Evolutionary conservation across 2,113 vertebrate species (phyloP), one percentile per base, ranked within the genome.

Genomic region (Ceyx cyanopectus): DNA sequence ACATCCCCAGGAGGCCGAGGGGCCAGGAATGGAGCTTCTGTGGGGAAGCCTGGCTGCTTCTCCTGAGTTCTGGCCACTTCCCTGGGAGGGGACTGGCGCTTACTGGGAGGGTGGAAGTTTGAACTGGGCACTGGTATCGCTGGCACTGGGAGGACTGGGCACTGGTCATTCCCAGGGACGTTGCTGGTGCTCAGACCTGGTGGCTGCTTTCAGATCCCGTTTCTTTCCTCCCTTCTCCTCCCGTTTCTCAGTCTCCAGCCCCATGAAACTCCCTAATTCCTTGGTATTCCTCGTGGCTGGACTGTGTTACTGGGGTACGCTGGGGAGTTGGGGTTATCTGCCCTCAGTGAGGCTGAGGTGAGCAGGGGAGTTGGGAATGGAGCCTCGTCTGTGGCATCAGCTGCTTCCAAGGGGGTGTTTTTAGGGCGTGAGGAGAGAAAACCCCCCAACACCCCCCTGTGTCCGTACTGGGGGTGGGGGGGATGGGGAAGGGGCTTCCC

Each of bases 241-340:
- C 23, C 1, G 0, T 46, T 58, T 53, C 53, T 30, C 1, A 0
- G 18, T 12, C 43, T 34, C 5, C 3, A 18, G 21, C 74, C 12
- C 13, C 5, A 26, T 22, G 1, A 74, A 70, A 10, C 34, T 53
- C 46, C 62, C 43, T 21, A 10, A 40, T 60, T 37, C 45, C 41
- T 46, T 0, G 0, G 48, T 30, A 40, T 60, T 41, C 45, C 41
- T 46, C 0, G 0, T 54, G 26, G 58, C 70, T 17, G 37, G 3
- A 13, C 58, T 23, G 30, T 0, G 15, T 3, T 12, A 15, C 48
- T 53, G 19, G 23, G 8, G 2, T 3, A 3, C 40, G 46, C 22
- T 2, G 1, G 60, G n/a, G 50, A 37, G 20, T 50, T 54, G 65
- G 9, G 46, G 14, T 65, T 69, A 23, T 27, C 57, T 24, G 14